Evolutionary conservation across 2,113 vertebrate genomes (phyloP).

Genomic region (Pseudorhombus dupliciocellatus): DNA sequence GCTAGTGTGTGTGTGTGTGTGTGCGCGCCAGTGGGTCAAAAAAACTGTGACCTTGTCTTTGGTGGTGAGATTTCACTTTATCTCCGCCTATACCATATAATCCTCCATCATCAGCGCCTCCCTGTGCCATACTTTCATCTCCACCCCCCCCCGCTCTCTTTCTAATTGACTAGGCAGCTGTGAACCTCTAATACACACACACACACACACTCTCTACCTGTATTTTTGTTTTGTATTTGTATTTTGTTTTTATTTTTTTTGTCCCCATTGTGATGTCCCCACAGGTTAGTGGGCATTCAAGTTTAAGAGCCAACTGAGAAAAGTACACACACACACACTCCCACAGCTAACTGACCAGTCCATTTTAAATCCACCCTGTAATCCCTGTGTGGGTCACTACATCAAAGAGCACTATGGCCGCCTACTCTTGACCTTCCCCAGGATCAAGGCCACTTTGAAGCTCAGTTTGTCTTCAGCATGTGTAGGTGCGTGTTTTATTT

Average conservation of each 20-base stretch:
- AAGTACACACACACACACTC: slow-evolving; percentile 26
- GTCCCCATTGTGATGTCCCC: not conserved
- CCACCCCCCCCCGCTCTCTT: slow-evolving; percentile 21
- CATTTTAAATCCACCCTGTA: slow-evolving; percentile 46
- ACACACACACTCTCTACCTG: slow-evolving; percentile 5
- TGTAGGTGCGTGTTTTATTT: slow-evolving; percentile 26
- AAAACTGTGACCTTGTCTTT: slow-evolving; percentile 49
- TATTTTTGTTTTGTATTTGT: too few relatives aligned
- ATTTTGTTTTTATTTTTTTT: too few relatives aligned
- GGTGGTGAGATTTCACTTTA: slow-evolving; percentile 39
- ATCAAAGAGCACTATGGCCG: slow-evolving; percentile 63
- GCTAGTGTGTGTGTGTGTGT: not conserved
- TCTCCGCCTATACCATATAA: slow-evolving; percentile 50
- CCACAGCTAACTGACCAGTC: slow-evolving; percentile 61
- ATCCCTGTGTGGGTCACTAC: slow-evolving; percentile 62
- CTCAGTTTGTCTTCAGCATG: slow-evolving; percentile 13
- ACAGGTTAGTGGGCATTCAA: not conserved
- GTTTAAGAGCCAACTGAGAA: not conserved
- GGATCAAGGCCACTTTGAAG: slow-evolving; percentile 76
- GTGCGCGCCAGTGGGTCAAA: slow-evolving; percentile 23
- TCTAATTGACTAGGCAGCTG: slow-evolving; percentile 59
- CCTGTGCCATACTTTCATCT: slow-evolving; percentile 63
- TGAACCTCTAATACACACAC: slow-evolving; percentile 49
- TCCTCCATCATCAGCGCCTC: slow-evolving; percentile 66
- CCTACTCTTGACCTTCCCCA: slow-evolving; percentile 67